Evolutionary conservation across 2,888 invertebrate genomes (phyloP).

Genomic region (Acronicta aceris): DNA sequence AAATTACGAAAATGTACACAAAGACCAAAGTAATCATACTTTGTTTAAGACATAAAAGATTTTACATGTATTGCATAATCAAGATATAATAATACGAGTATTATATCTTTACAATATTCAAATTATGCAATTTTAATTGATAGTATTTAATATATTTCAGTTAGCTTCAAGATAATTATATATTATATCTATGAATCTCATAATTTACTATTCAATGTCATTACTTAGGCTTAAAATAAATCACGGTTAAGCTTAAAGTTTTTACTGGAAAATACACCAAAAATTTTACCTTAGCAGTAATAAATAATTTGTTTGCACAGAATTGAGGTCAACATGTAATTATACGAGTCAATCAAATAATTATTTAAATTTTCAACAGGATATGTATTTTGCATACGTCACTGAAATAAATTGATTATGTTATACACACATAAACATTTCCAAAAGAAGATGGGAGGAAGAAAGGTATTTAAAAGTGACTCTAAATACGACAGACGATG

Average conservation of each 20-base stretch:
- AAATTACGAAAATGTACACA: not conserved
- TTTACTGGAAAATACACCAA: no score
- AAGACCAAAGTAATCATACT: not conserved
- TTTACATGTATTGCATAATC: conserved; percentile 13
- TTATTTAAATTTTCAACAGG: conserved; percentile 32
- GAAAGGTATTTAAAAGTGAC: conserved; percentile 23
- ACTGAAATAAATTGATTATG: conserved; percentile 20
- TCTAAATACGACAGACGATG: no score
- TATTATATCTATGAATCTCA: not conserved
- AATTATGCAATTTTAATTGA: conserved; percentile 17
- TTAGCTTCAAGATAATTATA: conserved; percentile 2
- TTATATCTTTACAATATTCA: conserved; percentile 1
- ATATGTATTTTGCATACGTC: conserved; percentile 32
- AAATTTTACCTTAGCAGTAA: conserved; percentile 10
- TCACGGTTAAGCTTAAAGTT: no score
- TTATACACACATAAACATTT: conserved; percentile 12
- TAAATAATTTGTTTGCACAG: conserved; percentile 20
- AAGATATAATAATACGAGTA: conserved; percentile 11
- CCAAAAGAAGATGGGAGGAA: conserved; percentile 2
- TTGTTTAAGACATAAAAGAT: conserved; percentile 1
- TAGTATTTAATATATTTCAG: conserved; percentile 12
- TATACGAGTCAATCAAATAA: conserved; percentile 41
- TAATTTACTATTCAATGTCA: not conserved
- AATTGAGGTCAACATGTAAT: conserved; percentile 47
- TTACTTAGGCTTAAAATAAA: not conserved